Conservation (phyloP, 2,113 vertebrate species). For the Cyrtonyx montezumae region DNA sequence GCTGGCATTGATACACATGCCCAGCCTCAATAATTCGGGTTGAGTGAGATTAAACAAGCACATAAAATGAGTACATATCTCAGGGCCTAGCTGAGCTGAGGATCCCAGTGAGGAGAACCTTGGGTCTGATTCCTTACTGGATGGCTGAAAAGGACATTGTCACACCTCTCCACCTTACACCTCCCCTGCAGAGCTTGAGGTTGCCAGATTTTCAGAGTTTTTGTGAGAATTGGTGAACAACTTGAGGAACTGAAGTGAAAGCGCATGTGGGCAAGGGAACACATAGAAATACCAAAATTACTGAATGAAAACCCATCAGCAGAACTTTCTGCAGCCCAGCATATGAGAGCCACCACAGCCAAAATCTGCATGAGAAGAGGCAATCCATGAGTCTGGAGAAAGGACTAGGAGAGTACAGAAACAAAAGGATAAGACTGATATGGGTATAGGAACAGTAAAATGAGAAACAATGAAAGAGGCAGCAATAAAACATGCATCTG, state of each 20-base stretch:
- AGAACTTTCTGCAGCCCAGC: background rate
- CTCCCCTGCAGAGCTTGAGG: background rate
- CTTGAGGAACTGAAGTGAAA: background rate
- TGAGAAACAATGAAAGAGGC: slow-evolving; percentile 3
- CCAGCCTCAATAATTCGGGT: background rate
- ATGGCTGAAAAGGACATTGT: background rate
- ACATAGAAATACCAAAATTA: background rate
- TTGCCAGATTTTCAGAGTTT: fast-evolving
- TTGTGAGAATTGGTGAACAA: background rate
- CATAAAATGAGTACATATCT: background rate
- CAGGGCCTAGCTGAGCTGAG: background rate
- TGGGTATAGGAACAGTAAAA: background rate
- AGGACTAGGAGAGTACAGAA: background rate
- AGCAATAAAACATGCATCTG: slow-evolving; percentile 2
- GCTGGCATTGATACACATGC: background rate
- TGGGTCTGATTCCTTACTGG: background rate
- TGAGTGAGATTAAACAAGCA: background rate
- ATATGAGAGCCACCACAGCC: background rate
- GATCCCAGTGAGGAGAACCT: background rate
- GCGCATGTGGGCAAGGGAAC: background rate
- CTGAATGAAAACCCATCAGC: background rate
- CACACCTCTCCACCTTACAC: fast-evolving
- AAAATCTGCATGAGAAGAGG: background rate
- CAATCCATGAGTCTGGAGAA: background rate
- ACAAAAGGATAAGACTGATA: background rate